These are phyloP conservation scores for Mobula birostris DNA, from an alignment of 2,113 vertebrate genomes.

Conservation along the genomic window DNA sequence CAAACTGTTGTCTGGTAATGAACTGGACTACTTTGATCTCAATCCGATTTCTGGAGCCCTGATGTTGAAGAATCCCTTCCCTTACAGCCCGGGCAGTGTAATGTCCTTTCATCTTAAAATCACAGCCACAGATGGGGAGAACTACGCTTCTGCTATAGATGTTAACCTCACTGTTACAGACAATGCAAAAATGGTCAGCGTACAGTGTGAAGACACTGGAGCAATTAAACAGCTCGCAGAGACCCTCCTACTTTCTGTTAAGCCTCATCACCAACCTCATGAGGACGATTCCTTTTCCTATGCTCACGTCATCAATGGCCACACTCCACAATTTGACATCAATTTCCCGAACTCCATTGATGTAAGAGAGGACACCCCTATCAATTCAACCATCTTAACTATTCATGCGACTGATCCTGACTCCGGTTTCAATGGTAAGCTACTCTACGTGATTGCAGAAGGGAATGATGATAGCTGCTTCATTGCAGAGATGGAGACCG, in stretches of 20 bases:
- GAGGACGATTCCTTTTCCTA: constrained; percentile 74
- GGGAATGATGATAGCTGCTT: constrained; percentile 88
- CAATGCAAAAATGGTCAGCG: constrained; percentile 52
- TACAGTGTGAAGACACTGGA: constrained; percentile 78
- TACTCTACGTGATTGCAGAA: constrained; percentile 78
- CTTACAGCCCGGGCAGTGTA: constrained; percentile 45
- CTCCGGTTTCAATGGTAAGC: constrained; percentile 73
- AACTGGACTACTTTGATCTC: constrained; percentile 69
- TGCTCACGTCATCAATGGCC: constrained; percentile 71
- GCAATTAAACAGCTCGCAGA: constrained; percentile 72
- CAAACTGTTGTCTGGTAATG: constrained; percentile 75
- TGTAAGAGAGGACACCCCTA: constrained; percentile 62
- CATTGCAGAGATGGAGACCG: constrained; percentile 71
- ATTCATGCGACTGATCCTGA: constrained; percentile 75
- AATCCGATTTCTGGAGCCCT: constrained; percentile 71
- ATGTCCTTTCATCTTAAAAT: constrained; percentile 67
- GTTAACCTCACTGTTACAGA: constrained; percentile 71
- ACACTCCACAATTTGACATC: constrained; percentile 72
- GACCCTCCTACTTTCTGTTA: constrained; percentile 76
- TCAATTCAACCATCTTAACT: constrained; percentile 65
- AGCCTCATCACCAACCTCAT: constrained; percentile 54
- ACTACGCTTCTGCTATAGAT: constrained; percentile 66
- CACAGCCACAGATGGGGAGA: constrained; percentile 75
- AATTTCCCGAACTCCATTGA: constrained; percentile 75
- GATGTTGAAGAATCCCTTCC: constrained; percentile 62